Evolutionary conservation across 2,113 vertebrate genomes (phyloP), one percentile per base, ranked within the genome.

Genomic region (Myocastor coypus): DNA sequence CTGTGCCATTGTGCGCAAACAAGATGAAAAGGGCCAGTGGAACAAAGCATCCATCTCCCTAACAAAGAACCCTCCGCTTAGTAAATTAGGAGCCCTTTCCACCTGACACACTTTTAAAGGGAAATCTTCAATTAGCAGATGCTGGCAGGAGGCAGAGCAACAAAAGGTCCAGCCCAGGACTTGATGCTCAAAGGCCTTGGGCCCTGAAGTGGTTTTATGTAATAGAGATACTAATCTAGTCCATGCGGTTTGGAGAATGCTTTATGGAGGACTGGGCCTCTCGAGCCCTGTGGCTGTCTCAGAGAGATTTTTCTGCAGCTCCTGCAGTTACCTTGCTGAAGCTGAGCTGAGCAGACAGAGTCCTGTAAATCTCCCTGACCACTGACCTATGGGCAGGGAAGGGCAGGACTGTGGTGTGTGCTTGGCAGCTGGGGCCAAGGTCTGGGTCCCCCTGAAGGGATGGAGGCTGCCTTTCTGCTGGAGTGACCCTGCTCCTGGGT

Each of bases 101-200:
- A 97, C 97, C 98, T 98, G 98, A 98, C 96, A 95, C 98, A 91
- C 92, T 98, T 97, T 98, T 98, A 98, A 96, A 98, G 98, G 94
- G 96, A 98, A 98, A 96, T 97, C 97, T 98, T 98, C 98, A 98
- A 98, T 98, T 98, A 98, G 90, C 88, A 93, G 89, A 80, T 61
- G 71, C 97, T 97, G 96, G 95, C 50, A 91, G 98, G 84, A 93
- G 84, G 93, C 96, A 97, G 57, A 93, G 83, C 92, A 95, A 99
- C n/a, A 97, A 98, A 98, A 98, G 94, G 96, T 3, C 94, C 96
- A 97, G 92, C 98, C 7, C 0, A 83, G 71, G 97, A 92, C 69
- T 97, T 98, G 98, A 93, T 89, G 97, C 96, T 98, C 89, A 91
- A 22, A 97, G 94, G 55, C 55, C 55, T 96, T 95, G 9, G 98